A percentile compares a stretch with the other conserved stretches of the same genome.
phyloP scores from a whole-genome alignment of 2,797 vertebrate species.

The Acropternis orthonyx region DNA sequence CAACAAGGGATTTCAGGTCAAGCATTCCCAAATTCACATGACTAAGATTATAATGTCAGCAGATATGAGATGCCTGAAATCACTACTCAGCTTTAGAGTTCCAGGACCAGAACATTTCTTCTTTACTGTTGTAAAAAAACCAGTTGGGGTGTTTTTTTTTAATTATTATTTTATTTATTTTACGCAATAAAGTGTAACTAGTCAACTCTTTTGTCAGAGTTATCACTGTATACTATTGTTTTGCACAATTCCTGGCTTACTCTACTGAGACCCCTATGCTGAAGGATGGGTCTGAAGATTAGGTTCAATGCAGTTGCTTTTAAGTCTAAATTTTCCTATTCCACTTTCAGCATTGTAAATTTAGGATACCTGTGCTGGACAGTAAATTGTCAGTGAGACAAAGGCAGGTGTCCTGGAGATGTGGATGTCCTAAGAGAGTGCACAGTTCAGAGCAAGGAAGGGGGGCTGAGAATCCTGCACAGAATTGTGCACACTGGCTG shows the following conservation, averaged over 20 bases:
- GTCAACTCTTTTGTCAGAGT: not conserved
- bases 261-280: not conserved
- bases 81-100: not conserved
- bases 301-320: not conserved
- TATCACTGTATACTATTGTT: not conserved
- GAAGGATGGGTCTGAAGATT: not conserved
- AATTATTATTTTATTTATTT: not conserved
- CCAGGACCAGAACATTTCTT: not conserved
- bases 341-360: not conserved
- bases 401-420: not conserved
- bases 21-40: not conserved
- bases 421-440: not conserved
- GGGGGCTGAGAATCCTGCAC: not conserved
- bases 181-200: not conserved
- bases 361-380: not conserved
- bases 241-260: not conserved
- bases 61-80: not conserved
- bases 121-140: not conserved
- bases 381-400: not conserved
- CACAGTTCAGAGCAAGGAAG: not conserved
- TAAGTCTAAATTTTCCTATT: not conserved
- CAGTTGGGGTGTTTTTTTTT: not conserved
- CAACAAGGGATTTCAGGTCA: not conserved
- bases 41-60: not conserved
- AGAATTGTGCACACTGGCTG: not conserved